A percentile compares a stretch with the other conserved stretches of the same genome.
These are phyloP conservation scores for Epinephelus cyanopodus DNA, from an alignment of 2,113 vertebrate genomes.

Conservation along the genomic window DNA sequence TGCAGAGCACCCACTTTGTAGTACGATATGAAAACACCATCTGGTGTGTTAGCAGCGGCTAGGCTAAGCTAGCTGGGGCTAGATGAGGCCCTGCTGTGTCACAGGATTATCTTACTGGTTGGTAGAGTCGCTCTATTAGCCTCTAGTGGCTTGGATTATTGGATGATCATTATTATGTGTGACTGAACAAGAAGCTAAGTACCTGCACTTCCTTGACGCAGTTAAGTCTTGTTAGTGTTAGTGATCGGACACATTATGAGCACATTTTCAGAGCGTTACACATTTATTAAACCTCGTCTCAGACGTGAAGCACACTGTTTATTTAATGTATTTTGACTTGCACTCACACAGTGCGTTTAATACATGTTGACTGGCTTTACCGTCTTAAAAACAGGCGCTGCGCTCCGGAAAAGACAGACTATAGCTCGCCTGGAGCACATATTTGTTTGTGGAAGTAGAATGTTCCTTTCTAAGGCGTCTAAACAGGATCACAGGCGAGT, in stretches of 20 bases:
- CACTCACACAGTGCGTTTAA: not conserved
- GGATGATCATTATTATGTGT: slow-evolving; percentile 78
- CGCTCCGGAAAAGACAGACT: not conserved
- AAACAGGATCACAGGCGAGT: slow-evolving; percentile 64
- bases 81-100: slow-evolving; percentile 76
- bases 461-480: slow-evolving; percentile 40
- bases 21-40: slow-evolving; percentile 87
- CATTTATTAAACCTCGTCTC: slow-evolving; percentile 39
- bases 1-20: slow-evolving; percentile 79
- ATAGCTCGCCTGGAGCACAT: not conserved
- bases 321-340: slow-evolving; percentile 23
- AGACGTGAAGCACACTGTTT: slow-evolving; percentile 11
- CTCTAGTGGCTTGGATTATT: slow-evolving; percentile 74
- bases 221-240: slow-evolving; percentile 49
- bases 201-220: slow-evolving; percentile 54
- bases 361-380: slow-evolving; percentile 2
- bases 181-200: slow-evolving; percentile 72
- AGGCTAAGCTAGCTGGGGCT: slow-evolving; percentile 76
- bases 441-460: slow-evolving; percentile 56
- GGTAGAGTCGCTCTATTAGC: slow-evolving; percentile 74
- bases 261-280: slow-evolving; percentile 23
- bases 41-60: slow-evolving; percentile 79
- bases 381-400: slow-evolving; percentile 5
- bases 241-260: slow-evolving; percentile 43
- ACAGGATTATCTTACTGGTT: slow-evolving; percentile 81